phyloP scores from a whole-genome alignment of 2,797 vertebrate genomes.

The Megaceryle alcyon region DNA sequence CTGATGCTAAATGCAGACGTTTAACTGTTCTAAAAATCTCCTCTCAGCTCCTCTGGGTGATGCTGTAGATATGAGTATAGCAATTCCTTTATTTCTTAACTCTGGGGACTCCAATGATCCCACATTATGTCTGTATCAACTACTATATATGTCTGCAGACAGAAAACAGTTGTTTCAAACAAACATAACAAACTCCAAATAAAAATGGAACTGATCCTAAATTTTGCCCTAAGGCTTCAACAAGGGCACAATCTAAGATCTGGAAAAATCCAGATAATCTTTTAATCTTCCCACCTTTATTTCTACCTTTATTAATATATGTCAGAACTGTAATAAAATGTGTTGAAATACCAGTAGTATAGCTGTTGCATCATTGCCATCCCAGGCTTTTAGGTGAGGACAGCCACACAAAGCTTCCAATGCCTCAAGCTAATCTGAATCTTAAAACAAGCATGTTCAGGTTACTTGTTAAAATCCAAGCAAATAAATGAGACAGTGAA shows the following conservation, averaged over 20 bases:
- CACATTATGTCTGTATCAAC: not conserved
- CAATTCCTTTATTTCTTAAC: not conserved
- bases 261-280: not conserved
- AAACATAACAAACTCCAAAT: not conserved
- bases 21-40: not conserved
- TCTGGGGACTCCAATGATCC: not conserved
- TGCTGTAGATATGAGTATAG: not conserved
- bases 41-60: not conserved
- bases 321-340: not conserved
- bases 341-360: not conserved
- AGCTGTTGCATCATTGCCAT: not conserved
- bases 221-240: not conserved
- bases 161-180: not conserved
- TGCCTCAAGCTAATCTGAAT: not conserved
- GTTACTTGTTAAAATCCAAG: not conserved
- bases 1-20: not conserved
- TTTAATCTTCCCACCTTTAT: not conserved
- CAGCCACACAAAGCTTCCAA: not conserved
- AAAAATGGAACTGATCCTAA: not conserved
- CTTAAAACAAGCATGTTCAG: not conserved
- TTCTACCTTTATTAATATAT: not conserved
- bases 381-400: not conserved
- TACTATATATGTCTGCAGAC: not conserved
- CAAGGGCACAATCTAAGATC: not conserved
- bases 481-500: not conserved